These are phyloP conservation scores for Anagyrus pseudococci DNA, from an alignment of 2,888 invertebrate species.

Conservation along the genomic window DNA sequence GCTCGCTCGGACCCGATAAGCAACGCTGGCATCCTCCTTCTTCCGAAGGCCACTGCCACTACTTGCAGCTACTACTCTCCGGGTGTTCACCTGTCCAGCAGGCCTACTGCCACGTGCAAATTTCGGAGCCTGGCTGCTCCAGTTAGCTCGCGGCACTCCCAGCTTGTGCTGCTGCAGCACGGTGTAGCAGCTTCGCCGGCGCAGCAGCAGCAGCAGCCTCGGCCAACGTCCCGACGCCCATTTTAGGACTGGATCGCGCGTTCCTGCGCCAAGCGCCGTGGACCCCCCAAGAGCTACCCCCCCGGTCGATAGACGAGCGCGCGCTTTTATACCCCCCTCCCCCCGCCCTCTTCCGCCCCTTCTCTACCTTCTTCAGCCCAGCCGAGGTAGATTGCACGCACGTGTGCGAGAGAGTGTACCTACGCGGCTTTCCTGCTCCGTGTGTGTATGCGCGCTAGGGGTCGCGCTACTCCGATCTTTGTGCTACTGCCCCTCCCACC, in stretches of 20 bases:
- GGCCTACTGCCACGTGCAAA: too few species aligned
- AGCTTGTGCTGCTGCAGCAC: neutral
- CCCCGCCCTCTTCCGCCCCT: slow-evolving; percentile 24
- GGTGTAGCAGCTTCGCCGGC: too few species aligned
- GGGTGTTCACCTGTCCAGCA: too few species aligned
- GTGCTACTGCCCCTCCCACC: neutral
- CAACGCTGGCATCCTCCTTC: too few species aligned
- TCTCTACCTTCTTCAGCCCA: neutral
- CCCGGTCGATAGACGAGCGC: slow-evolving; percentile 54
- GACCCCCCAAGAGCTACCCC: neutral
- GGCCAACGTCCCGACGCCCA: neutral
- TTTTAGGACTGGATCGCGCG: neutral
- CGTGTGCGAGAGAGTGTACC: neutral
- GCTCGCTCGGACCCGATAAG: too few species aligned
- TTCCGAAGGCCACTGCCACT: too few species aligned
- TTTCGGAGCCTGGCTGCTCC: too few species aligned
- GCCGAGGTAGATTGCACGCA: neutral
- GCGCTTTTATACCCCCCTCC: slow-evolving; percentile 29
- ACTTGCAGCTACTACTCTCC: too few species aligned
- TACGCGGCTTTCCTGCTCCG: neutral
- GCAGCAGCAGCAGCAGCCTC: too few species aligned
- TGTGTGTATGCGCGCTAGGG: neutral
- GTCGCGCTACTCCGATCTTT: neutral
- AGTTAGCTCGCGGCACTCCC: neutral
- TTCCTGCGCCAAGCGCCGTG: too few species aligned